These are phyloP conservation scores for Drosophila prolongata DNA, from an alignment of 2,888 invertebrate genomes.

Conservation along the genomic window DNA sequence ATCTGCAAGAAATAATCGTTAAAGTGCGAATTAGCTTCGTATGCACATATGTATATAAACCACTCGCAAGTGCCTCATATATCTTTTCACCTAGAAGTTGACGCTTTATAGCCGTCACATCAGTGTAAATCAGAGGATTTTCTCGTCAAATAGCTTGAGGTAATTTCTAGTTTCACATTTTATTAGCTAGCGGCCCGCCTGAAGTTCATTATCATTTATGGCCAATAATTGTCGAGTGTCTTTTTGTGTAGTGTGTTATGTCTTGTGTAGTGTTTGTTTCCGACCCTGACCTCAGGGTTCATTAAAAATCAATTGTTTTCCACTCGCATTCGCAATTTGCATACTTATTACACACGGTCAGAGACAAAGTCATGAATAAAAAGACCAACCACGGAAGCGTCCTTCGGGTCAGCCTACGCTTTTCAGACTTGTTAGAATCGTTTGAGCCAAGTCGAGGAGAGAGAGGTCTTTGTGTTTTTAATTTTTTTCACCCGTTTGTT, in stretches of 20 bases:
- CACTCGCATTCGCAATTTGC: constrained; percentile 48
- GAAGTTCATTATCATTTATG: constrained; percentile 46
- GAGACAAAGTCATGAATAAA: constrained; percentile 1
- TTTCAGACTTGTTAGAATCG: constrained; percentile 57
- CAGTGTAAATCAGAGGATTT: constrained; percentile 45
- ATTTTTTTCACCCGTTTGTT: constrained; percentile 12
- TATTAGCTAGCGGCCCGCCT: constrained; percentile 11
- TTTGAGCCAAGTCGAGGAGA: constrained; percentile 8
- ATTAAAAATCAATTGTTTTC: constrained; percentile 55
- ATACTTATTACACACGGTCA: constrained; percentile 49
- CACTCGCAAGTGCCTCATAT: constrained; percentile 1
- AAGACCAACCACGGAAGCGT: constrained; percentile 57
- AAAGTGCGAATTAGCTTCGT: constrained; percentile 25
- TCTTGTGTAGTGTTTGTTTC: neutral
- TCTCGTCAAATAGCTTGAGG: constrained; percentile 52
- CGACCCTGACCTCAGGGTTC: constrained; percentile 47
- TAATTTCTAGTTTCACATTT: constrained; percentile 52
- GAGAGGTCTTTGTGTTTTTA: constrained; percentile 23
- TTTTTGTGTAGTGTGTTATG: neutral
- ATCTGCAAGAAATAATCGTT: constrained; percentile 34
- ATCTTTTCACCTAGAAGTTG: constrained; percentile 15
- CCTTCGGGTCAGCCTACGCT: constrained; percentile 60
- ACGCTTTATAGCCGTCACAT: constrained; percentile 26
- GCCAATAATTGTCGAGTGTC: constrained; percentile 35
- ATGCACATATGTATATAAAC: neutral